A percentile compares a stretch with the other conserved stretches of the same genome.
phyloP scores from a whole-genome alignment of 2,888 invertebrate species.

The Tetranychus truncatus region DNA sequence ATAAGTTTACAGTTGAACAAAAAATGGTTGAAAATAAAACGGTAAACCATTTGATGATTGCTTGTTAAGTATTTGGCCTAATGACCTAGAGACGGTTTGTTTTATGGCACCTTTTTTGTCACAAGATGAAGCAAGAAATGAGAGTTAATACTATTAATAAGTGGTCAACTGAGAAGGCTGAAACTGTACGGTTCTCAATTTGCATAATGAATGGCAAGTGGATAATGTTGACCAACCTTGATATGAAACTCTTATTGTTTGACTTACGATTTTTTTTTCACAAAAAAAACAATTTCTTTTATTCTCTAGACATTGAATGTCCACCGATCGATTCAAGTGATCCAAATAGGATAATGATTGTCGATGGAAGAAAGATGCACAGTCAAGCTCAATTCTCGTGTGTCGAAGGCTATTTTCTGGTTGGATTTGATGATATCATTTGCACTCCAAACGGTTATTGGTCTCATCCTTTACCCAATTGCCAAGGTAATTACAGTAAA shows the following conservation, averaged over 20 bases:
- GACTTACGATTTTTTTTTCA: not conserved
- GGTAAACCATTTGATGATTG: not conserved
- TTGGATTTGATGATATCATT: constrained; percentile 55
- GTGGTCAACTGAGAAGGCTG: too few relatives aligned
- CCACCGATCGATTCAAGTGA: constrained; percentile 29
- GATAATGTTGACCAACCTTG: too few relatives aligned
- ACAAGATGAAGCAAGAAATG: too few relatives aligned
- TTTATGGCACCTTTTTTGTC: not conserved
- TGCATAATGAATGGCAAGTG: too few relatives aligned
- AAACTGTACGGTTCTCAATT: too few relatives aligned
- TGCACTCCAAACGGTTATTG: constrained; percentile 56
- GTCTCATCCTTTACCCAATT: constrained; percentile 31
- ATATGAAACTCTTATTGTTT: too few relatives aligned
- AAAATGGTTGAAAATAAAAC: not conserved
- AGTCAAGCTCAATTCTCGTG: constrained; percentile 58
- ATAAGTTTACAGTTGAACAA: not conserved
- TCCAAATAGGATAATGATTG: constrained; percentile 41
- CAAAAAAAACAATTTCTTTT: not conserved
- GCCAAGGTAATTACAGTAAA: constrained; percentile 26
- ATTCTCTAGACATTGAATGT: constrained; percentile 35
- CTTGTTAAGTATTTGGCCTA: not conserved
- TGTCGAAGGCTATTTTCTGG: constrained; percentile 55
- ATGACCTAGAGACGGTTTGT: not conserved
- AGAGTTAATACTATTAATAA: too few relatives aligned
- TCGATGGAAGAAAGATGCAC: constrained; percentile 59